Conservation (phyloP, 1,140 invertebrate species). For the Eurytemora carolleeae region DNA sequence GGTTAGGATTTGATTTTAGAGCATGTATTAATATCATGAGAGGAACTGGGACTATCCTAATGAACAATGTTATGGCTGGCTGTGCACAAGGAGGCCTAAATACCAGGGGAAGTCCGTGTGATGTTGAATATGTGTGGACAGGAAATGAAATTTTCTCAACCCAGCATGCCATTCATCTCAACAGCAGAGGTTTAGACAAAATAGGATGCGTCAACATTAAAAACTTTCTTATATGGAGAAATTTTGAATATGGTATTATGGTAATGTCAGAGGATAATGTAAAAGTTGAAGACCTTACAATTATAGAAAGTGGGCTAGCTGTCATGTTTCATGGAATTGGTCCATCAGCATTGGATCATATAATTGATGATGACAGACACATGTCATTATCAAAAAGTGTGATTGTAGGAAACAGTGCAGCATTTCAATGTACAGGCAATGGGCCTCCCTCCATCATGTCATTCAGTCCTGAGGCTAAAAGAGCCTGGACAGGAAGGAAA, state of each 20-base stretch:
- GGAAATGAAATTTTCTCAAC: slow-evolving; percentile 1
- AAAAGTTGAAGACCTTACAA: background rate
- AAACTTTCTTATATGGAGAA: background rate
- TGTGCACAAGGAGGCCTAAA: background rate
- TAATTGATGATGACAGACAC: background rate
- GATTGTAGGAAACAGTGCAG: background rate
- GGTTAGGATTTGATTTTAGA: slow-evolving; percentile 7
- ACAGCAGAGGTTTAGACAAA: background rate
- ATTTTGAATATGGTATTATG: background rate
- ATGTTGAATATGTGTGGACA: slow-evolving; percentile 9
- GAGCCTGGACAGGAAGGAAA: background rate
- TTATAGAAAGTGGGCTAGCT: background rate
- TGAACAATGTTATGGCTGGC: slow-evolving; percentile 16
- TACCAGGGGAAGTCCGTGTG: slow-evolving; percentile 6
- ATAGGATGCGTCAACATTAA: background rate
- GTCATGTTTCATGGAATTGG: background rate
- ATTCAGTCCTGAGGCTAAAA: background rate
- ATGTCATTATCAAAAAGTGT: background rate
- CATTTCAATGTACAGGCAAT: background rate
- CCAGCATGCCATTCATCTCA: background rate
- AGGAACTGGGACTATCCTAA: slow-evolving; percentile 2
- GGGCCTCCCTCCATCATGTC: background rate
- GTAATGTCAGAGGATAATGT: background rate
- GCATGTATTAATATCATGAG: slow-evolving; percentile 15
- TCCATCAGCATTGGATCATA: background rate